Conservation (phyloP, 1,140 invertebrate species). For the Palaemon carinicauda region DNA sequence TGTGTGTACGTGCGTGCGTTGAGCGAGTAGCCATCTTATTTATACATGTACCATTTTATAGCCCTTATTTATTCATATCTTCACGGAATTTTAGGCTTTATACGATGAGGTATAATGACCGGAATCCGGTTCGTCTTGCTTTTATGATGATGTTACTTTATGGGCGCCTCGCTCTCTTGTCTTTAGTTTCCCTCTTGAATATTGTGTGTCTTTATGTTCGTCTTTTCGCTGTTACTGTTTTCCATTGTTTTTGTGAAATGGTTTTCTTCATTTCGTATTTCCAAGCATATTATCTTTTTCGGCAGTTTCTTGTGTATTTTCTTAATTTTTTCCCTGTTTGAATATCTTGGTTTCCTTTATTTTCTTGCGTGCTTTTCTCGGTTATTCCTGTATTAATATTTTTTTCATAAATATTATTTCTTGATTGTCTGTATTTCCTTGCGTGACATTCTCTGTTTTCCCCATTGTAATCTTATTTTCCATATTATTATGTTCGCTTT, state of each 20-base stretch:
- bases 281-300: background rate
- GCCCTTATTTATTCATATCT: too few relatives aligned
- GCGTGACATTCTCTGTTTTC: background rate
- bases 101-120: too few relatives aligned
- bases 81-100: too few relatives aligned
- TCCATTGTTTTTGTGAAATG: background rate
- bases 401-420: background rate
- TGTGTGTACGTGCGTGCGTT: too few relatives aligned
- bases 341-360: background rate
- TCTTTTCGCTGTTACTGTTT: background rate
- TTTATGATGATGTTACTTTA: too few relatives aligned
- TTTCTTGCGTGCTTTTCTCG: background rate
- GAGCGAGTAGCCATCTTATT: too few relatives aligned
- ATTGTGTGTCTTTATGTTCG: background rate
- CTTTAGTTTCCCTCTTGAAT: background rate
- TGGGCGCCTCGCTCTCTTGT: too few relatives aligned
- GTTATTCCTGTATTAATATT: too few relatives aligned
- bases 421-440: background rate
- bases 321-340: background rate
- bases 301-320: background rate
- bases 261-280: background rate
- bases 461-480: background rate
- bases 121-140: too few relatives aligned
- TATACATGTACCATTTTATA: too few relatives aligned
- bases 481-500: background rate